These are phyloP conservation scores for Drosophila chauvacae DNA, from an alignment of 1,140 invertebrate species.

Conservation along the genomic window DNA sequence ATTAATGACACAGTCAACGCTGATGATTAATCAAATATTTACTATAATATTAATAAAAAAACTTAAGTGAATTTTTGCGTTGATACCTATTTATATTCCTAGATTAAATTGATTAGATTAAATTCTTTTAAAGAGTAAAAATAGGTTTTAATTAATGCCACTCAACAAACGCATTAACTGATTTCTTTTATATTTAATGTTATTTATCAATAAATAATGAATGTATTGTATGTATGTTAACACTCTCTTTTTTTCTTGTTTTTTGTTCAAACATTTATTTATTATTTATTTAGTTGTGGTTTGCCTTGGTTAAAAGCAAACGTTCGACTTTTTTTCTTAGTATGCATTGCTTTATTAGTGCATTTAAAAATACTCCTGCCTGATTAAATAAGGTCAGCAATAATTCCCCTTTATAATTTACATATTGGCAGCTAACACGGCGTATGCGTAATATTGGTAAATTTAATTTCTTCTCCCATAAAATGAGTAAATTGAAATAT, in stretches of 20 bases:
- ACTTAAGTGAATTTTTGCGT: neutral
- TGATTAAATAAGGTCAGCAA: slow-evolving; percentile 11
- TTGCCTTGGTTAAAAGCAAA: slow-evolving; percentile 19
- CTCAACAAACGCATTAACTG: neutral
- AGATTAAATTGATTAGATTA: neutral
- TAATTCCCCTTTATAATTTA: slow-evolving; percentile 15
- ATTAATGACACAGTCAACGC: neutral
- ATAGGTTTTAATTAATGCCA: neutral
- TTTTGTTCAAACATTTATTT: neutral
- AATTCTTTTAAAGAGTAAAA: neutral
- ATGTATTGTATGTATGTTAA: neutral
- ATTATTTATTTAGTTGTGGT: neutral
- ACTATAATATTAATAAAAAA: neutral
- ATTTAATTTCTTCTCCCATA: slow-evolving; percentile 8
- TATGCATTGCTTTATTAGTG: slow-evolving; percentile 5
- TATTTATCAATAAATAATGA: neutral
- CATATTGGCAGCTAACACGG: slow-evolving; percentile 1
- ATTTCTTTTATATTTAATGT: neutral
- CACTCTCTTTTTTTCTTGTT: neutral
- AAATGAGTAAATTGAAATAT: slow-evolving; percentile 5
- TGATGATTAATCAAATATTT: neutral
- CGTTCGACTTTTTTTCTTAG: neutral
- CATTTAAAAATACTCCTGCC: slow-evolving; percentile 3
- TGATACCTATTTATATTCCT: too few species aligned
- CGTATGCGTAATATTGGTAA: slow-evolving; percentile 14